Evolutionary conservation across 2,797 vertebrate genomes (phyloP), one percentile per base, ranked within the genome.

Genomic region (Sebastes minor): DNA sequence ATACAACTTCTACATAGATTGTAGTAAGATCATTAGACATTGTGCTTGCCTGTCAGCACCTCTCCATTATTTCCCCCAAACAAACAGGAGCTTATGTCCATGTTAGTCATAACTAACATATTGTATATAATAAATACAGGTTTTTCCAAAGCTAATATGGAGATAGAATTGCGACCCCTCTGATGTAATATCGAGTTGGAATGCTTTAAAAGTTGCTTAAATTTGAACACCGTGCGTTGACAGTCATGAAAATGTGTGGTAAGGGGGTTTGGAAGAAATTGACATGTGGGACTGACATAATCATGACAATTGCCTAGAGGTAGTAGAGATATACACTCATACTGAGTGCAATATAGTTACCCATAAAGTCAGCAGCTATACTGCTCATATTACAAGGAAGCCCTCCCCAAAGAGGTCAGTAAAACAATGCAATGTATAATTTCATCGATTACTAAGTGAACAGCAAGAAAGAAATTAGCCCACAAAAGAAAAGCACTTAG

Each of bases 391-490:
- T 62, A 53, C 33, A 53, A 8, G 5, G 13, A 1, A 62, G 16
- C 2, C 12, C 27, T 32, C 14, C 27, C 42, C 22, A 52, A 57
- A 63, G 35, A 71, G 67, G 59, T 71, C 72, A 65, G 33, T 62
- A 32, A 74, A 78, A 73, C 3, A 14, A 55, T 28, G 53, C 18
- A 68, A 8, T 55, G 64, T 78, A 11, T 8, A 78, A 68, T 78
- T 33, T 35, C 23, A 60, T 76, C 6, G 32, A 6, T 52, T 67
- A 5, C 25, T 49, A 62, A 71, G 65, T 65, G 46, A 74, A 30
- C 42, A 27, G 12, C 53, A 71, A 55, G 27, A 46, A 30, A 22
- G 18, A 52, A 64, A 65, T 70, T 0, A 18, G 8, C 20, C 8
- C 2, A 3, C 1, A 22, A 32, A 55, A 46, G 8, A 38, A 53